Evolutionary conservation across 1,140 invertebrate species (phyloP).

Genomic region (Phymastichus coffea): DNA sequence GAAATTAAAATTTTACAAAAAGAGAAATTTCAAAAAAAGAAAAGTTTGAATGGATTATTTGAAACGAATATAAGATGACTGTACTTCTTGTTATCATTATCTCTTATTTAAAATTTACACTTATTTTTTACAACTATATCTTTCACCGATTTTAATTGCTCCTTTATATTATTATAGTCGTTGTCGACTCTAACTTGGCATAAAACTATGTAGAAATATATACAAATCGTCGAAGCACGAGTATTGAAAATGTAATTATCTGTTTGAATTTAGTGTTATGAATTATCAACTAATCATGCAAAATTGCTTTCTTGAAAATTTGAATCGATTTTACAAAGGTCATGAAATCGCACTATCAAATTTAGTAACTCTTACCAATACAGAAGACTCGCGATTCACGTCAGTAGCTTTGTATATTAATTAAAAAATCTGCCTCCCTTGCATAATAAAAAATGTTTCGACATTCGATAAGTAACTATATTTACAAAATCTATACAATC

Average conservation of each 20-base stretch:
- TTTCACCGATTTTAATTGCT: constrained; percentile 15
- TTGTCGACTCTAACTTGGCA: constrained; percentile 22
- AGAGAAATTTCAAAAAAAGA: too few relatives aligned
- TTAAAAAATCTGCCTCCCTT: constrained; percentile 18
- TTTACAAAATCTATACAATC: constrained; percentile 46
- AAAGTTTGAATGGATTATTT: background rate
- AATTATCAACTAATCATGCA: constrained; percentile 14
- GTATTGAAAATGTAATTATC: constrained; percentile 9
- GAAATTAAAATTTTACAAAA: background rate
- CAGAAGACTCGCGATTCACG: constrained; percentile 8
- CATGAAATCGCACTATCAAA: constrained; percentile 4
- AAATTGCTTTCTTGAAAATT: background rate
- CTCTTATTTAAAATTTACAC: constrained; percentile 10
- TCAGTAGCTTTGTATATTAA: constrained; percentile 16
- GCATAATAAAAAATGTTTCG: constrained; percentile 26
- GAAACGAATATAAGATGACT: constrained; percentile 4
- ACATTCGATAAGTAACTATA: constrained; percentile 29
- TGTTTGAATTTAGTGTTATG: constrained; percentile 7
- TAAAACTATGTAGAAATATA: constrained; percentile 17
- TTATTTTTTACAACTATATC: constrained; percentile 26
- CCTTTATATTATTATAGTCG: constrained; percentile 21
- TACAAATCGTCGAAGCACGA: constrained; percentile 22
- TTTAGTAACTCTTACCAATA: constrained; percentile 6
- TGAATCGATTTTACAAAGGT: background rate
- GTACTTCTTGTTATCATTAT: constrained; percentile 7